Percentiles rank a stretch among this genome's conserved stretches.
Conservation (phyloP, 2,113 vertebrate species). For the Hippotragus niger region DNA sequence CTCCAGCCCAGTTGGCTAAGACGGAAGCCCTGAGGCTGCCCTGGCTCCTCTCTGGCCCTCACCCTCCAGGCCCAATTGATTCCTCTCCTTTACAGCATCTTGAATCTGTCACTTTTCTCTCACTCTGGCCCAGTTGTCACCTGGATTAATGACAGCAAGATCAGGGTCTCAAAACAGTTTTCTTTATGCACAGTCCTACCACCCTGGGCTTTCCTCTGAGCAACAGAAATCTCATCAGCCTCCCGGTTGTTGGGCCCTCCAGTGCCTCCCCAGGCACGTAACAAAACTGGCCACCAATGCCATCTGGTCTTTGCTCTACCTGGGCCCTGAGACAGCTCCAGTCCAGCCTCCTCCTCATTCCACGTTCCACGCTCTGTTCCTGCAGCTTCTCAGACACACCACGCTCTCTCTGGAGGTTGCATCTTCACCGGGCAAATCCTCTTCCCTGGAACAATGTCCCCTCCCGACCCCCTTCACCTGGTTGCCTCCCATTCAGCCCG, state of each 20-base stretch:
- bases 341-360: background rate
- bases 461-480: rapidly evolving
- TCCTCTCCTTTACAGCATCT: background rate
- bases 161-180: background rate
- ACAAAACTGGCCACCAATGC: rapidly evolving
- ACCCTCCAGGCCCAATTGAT: background rate
- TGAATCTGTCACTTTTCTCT: background rate
- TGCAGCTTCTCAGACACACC: background rate
- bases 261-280: background rate
- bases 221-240: background rate
- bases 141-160: background rate
- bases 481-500: background rate
- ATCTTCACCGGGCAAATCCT: background rate
- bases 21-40: background rate
- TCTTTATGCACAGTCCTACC: background rate
- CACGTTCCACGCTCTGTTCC: rapidly evolving
- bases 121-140: background rate
- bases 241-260: background rate
- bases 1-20: too few species aligned
- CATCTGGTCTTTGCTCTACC: rapidly evolving
- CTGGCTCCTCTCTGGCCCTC: background rate
- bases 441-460: background rate
- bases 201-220: background rate
- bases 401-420: background rate
- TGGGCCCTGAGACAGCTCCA: background rate